These are phyloP conservation scores for Clanis bilineata DNA, from an alignment of 2,888 invertebrate species.

Conservation along the genomic window DNA sequence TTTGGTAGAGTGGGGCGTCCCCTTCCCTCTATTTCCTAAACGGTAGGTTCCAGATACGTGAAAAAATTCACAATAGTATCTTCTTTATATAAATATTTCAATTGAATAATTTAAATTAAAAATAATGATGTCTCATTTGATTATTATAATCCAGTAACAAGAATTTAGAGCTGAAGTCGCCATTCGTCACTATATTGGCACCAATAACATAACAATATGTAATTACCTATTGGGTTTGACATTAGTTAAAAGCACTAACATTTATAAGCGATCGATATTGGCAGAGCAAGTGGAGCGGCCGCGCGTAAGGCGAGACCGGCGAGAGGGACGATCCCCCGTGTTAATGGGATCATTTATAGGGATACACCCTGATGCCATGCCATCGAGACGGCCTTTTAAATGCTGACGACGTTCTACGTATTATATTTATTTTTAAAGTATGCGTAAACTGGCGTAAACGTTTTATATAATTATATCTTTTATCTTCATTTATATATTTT, in stretches of 20 bases:
- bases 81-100: too few species aligned
- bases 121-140: too few species aligned
- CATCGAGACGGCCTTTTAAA: constrained; percentile 39
- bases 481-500: background rate
- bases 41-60: too few species aligned
- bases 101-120: too few species aligned
- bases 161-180: too few species aligned
- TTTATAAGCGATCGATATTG: constrained; percentile 52
- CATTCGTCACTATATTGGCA: too few species aligned
- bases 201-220: too few species aligned
- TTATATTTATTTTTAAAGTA: background rate
- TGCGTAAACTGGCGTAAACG: background rate
- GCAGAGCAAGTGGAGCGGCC: constrained; percentile 30
- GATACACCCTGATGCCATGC: constrained; percentile 45
- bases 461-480: background rate
- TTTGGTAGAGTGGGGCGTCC: too few species aligned
- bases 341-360: constrained; percentile 63
- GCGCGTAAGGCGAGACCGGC: constrained; percentile 46
- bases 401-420: constrained; percentile 18
- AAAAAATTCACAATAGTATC: too few species aligned
- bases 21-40: too few species aligned
- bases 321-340: constrained; percentile 57
- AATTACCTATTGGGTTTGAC: constrained; percentile 21
- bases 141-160: too few species aligned
- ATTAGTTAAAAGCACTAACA: constrained; percentile 20